Evolutionary conservation across 1,140 invertebrate species (phyloP).

Genomic region (Calephelis nemesis): DNA sequence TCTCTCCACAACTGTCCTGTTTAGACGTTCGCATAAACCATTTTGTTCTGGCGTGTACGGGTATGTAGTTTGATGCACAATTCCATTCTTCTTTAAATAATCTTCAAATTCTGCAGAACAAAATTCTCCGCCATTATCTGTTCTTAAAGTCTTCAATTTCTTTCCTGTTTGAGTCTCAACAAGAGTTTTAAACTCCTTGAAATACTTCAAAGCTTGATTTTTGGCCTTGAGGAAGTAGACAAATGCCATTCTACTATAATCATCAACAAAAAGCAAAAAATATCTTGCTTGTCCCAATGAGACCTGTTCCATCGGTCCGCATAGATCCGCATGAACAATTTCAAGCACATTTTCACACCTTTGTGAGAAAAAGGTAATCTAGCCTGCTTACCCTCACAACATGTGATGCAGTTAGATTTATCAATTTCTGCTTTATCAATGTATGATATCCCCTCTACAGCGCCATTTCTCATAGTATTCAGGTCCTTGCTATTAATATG

Average conservation of each 20-base stretch:
- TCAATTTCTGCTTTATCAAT: constrained; percentile 31
- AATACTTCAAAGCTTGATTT: constrained; percentile 33
- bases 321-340: constrained; percentile 25
- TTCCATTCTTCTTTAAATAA: constrained; percentile 14
- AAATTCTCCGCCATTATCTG: constrained; percentile 20
- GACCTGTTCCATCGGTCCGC: constrained; percentile 42
- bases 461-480: constrained; percentile 31
- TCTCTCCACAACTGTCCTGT: constrained; percentile 31
- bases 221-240: constrained; percentile 32
- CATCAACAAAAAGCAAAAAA: constrained; percentile 29
- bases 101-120: constrained; percentile 15
- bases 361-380: constrained; percentile 36
- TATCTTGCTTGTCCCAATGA: constrained; percentile 32
- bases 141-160: constrained; percentile 1
- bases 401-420: constrained; percentile 29
- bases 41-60: constrained; percentile 74
- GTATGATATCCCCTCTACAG: constrained; percentile 34
- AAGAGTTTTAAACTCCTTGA: constrained; percentile 40
- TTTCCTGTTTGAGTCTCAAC: constrained; percentile 46
- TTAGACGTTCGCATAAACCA: constrained; percentile 52
- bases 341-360: constrained; percentile 29
- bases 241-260: constrained; percentile 26
- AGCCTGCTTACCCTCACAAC: constrained; percentile 37
- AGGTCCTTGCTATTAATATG: constrained; percentile 41
- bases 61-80: constrained; percentile 35